Percentiles rank a stretch among this genome's conserved stretches.
Conservation (phyloP, 1,140 invertebrate genomes). For the Zaprionus lachaisei region DNA sequence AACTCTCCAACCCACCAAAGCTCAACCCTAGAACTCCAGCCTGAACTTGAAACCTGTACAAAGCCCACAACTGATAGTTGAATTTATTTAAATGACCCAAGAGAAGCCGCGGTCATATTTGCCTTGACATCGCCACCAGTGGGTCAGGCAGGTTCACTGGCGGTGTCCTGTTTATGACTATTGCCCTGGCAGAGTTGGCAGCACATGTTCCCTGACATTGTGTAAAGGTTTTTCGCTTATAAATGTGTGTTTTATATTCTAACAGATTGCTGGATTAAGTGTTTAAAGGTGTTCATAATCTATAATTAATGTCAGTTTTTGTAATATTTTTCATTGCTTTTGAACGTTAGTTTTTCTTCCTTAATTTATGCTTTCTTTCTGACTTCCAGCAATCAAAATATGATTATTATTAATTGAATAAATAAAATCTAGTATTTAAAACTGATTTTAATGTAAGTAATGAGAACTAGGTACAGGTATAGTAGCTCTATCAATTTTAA, state of each 20-base stretch:
- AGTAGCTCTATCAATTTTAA: too few species aligned
- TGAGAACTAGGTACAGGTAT: too few species aligned
- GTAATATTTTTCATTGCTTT: background rate
- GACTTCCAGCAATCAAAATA: too few species aligned
- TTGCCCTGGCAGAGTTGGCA: background rate
- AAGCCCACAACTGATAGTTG: conserved; percentile 54
- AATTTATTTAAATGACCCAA: conserved; percentile 75
- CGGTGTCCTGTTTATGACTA: conserved; percentile 20
- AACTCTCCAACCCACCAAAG: background rate
- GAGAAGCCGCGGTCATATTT: conserved; percentile 7
- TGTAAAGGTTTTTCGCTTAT: background rate
- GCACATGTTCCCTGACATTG: conserved; percentile 7
- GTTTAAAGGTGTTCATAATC: background rate
- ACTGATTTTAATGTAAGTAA: too few species aligned
- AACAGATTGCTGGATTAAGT: background rate
- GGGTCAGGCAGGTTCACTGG: conserved; percentile 5
- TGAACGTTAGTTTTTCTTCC: background rate
- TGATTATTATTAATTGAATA: too few species aligned
- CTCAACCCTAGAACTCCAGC: background rate
- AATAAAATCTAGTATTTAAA: too few species aligned
- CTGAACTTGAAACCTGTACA: background rate
- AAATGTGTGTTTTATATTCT: background rate
- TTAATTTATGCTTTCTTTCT: too few species aligned
- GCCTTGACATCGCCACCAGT: background rate
- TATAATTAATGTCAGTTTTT: background rate